Base-by-base conservation (phyloP, 2,797 vertebrate genomes). In the Neoniphon sammara region DNA sequence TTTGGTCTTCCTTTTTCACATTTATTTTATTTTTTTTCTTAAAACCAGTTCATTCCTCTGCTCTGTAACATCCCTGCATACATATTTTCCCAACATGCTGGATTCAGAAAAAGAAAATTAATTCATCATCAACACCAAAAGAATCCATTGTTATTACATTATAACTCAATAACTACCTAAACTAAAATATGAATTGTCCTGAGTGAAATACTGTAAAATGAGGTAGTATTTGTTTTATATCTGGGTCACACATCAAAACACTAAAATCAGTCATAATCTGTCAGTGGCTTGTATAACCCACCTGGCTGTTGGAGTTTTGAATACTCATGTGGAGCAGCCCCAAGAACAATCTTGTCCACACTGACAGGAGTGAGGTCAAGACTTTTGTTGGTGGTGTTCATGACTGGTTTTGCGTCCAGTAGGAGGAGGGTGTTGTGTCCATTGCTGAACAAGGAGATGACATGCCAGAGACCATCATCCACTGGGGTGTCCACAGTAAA, bases 381-480 rank as follows among this genome's bases (percentile, higher is more conserved):
- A 20, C 75, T 80, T 78, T 0, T 53, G 25, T 83, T 75, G 4
- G 84, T 91, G 39, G 79, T 80, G 83, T 94, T 93, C 52, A 91
- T 57, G 30, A 88, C 75, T n/a, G 49, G 61, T 54, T 78, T 68
- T 30, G 75, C 76, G 69, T 94, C 93, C 64, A 94, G 66, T 39
- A 80, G 23, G 14, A 95, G n/a, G 49, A 77, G 30, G 8, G 62
- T 86, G 34, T 76, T 65, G 2, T 54, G 66, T 46, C 83, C 84
- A 20, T 66, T 52, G 75, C 61, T 91, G 55, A 65, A 64, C 63
- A 94, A 59, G 4, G 88, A 84, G 47, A 94, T 74, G 54, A 91
- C 70, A 77, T 94, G 94, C 94, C 94, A 95, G 15, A 68, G 52
- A 3, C 93, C 92, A 8, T 94, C 93, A 56, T 91, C 83, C 15